Percentiles rank a stretch among this genome's conserved stretches.
Conservation (phyloP, 2,888 invertebrate genomes). For the Conomelus anceps region DNA sequence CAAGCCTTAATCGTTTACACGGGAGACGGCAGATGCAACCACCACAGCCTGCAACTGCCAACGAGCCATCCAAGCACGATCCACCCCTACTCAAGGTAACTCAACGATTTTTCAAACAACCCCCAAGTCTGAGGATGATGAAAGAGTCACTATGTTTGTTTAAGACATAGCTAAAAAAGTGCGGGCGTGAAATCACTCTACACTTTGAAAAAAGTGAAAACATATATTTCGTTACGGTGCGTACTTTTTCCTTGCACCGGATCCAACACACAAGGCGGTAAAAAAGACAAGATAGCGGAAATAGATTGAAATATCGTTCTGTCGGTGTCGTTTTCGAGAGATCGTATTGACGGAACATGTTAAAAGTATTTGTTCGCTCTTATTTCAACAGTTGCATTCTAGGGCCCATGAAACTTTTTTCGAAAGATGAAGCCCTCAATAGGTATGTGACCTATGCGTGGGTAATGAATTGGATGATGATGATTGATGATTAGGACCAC, state of each 20-base stretch:
- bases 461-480: too few species aligned
- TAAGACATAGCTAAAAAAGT: not conserved
- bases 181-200: not conserved
- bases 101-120: not conserved
- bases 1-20: not conserved
- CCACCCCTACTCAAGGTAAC: not conserved
- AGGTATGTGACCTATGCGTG: too few species aligned
- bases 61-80: not conserved
- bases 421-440: too few species aligned
- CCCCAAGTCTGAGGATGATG: not conserved
- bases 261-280: not conserved
- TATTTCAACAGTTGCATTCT: too few species aligned
- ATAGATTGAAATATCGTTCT: not conserved
- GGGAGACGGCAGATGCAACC: not conserved
- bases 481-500: too few species aligned
- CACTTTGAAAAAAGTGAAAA: not conserved
- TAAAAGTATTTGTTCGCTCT: not conserved
- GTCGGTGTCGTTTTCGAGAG: not conserved
- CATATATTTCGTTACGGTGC: not conserved
- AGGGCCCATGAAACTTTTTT: too few species aligned
- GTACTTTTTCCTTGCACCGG: not conserved
- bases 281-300: not conserved
- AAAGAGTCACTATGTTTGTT: not conserved
- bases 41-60: not conserved
- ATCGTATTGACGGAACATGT: not conserved